These are phyloP conservation scores for Pseudorasbora parva DNA, from an alignment of 2,113 vertebrate genomes.

Conservation along the genomic window DNA sequence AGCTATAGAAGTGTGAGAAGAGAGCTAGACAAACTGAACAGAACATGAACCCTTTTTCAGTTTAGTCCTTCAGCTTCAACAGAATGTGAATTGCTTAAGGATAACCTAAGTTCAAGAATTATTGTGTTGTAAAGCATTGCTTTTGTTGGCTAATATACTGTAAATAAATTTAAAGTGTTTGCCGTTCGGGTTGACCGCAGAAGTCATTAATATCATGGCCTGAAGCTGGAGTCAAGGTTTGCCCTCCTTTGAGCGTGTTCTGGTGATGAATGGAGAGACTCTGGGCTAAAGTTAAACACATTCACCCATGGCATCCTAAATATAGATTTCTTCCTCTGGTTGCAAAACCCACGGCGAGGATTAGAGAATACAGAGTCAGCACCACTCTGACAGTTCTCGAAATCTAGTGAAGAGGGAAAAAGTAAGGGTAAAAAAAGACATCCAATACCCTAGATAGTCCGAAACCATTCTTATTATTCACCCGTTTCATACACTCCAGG, in stretches of 20 bases:
- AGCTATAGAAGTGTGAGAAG: constrained; percentile 1
- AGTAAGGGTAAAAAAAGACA: background rate
- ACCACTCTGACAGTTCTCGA: background rate
- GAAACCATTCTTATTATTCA: constrained; percentile 12
- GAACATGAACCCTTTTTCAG: background rate
- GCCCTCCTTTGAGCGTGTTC: constrained; percentile 31
- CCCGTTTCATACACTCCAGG: background rate
- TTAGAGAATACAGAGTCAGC: constrained; percentile 38
- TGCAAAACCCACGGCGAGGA: constrained; percentile 34
- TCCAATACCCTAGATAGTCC: constrained; percentile 1
- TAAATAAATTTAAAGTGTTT: constrained; percentile 20
- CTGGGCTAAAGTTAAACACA: constrained; percentile 50
- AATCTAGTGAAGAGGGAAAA: background rate
- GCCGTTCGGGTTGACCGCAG: background rate
- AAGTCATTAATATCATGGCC: constrained; percentile 34
- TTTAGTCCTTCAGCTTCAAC: constrained; percentile 8
- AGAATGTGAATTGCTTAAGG: background rate
- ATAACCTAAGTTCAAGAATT: background rate
- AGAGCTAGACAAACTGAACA: background rate
- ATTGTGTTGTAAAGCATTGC: background rate
- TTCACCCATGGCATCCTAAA: constrained; percentile 51
- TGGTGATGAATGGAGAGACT: constrained; percentile 46
- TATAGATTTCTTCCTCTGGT: constrained; percentile 46
- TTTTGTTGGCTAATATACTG: background rate
- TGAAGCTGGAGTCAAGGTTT: constrained; percentile 17